These are phyloP conservation scores for Neuroterus valhalla DNA, from an alignment of 1,140 invertebrate genomes.

Conservation along the genomic window DNA sequence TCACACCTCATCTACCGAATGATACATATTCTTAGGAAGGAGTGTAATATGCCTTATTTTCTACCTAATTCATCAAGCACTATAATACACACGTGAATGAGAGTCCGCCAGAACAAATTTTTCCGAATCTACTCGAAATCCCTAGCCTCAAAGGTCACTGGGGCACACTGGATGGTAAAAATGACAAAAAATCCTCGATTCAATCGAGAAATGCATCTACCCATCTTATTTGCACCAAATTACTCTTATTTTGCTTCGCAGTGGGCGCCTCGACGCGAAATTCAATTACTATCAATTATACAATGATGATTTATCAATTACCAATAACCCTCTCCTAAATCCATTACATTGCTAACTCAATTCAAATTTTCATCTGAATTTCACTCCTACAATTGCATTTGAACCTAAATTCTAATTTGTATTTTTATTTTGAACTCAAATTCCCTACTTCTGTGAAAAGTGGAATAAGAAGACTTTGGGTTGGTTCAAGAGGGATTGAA, in stretches of 20 bases:
- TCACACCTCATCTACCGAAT: neutral
- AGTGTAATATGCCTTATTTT: constrained; percentile 8
- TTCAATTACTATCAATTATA: neutral
- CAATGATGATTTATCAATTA: neutral
- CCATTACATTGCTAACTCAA: neutral
- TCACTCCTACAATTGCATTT: neutral
- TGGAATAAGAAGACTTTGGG: neutral
- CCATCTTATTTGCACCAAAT: constrained; percentile 4
- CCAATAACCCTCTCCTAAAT: neutral
- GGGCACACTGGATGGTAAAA: constrained; percentile 22
- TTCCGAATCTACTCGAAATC: neutral
- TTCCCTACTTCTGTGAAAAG: constrained; percentile 4
- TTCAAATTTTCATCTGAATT: neutral
- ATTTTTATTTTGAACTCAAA: neutral
- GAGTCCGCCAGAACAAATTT: neutral
- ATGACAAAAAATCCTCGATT: constrained; percentile 6
- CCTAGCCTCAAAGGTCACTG: constrained; percentile 10
- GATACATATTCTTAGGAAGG: constrained; percentile 1
- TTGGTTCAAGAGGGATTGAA: neutral
- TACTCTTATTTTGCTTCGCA: constrained; percentile 12
- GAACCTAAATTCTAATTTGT: neutral
- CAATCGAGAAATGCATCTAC: constrained; percentile 4
- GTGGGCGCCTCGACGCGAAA: constrained; percentile 21
- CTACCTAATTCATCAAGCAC: constrained; percentile 17
- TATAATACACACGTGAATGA: constrained; percentile 14